These are phyloP conservation scores for Acanthochromis polyacanthus DNA, from an alignment of 2,113 vertebrate species.

Conservation along the genomic window DNA sequence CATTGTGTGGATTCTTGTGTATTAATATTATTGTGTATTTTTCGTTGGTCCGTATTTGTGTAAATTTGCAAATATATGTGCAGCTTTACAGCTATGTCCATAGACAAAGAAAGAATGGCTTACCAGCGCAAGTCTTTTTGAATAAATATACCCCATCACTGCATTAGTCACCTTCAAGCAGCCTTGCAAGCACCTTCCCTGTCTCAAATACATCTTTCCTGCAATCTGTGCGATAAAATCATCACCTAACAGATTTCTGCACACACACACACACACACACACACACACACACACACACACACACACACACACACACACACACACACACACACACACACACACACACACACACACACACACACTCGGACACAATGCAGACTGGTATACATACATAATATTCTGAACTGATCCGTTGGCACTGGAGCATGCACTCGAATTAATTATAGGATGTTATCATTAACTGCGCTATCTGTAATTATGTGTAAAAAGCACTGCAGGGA, in stretches of 20 bases:
- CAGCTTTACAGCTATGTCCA: not conserved
- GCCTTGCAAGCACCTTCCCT: not conserved
- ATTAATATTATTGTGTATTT: not conserved
- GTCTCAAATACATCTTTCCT: constrained; percentile 2
- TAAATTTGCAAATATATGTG: not conserved
- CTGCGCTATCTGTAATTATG: constrained; percentile 47
- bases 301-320: not conserved
- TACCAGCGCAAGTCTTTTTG: not conserved
- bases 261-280: not conserved
- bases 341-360: not conserved
- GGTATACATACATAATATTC: not conserved
- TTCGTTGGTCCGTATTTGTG: too few species aligned
- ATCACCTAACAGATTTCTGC: not conserved
- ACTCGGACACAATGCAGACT: not conserved
- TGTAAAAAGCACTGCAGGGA: constrained; percentile 45
- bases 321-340: not conserved
- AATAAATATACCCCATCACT: not conserved
- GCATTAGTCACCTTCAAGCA: constrained; percentile 17
- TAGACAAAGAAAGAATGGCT: not conserved
- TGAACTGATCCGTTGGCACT: constrained; percentile 7
- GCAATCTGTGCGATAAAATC: constrained; percentile 9
- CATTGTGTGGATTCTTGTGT: not conserved
- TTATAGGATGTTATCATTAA: constrained; percentile 61
- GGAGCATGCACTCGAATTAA: constrained; percentile 57
- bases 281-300: not conserved